Evolutionary conservation across 2,888 invertebrate species (phyloP).

Genomic region (Anthoptus insignis): DNA sequence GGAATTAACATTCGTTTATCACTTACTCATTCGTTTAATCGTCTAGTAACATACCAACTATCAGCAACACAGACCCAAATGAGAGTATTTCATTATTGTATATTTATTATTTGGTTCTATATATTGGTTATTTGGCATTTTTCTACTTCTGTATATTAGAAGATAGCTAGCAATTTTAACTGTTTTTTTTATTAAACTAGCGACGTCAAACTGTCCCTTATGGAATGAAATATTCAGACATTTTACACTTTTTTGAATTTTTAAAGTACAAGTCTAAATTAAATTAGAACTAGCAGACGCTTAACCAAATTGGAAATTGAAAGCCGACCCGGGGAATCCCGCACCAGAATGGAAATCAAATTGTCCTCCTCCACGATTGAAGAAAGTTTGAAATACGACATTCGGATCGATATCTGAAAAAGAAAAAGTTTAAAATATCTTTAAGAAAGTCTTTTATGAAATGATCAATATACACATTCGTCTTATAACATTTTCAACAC

Average conservation of each 20-base stretch:
- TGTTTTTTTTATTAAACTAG: constrained; percentile 18
- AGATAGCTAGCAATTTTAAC: constrained; percentile 9
- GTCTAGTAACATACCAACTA: neutral
- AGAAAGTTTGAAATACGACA: constrained; percentile 95
- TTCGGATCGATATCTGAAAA: constrained; percentile 93
- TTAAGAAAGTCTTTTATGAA: too few species aligned
- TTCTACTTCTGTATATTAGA: constrained; percentile 19
- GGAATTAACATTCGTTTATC: constrained; percentile 7
- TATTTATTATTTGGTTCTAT: constrained; percentile 16
- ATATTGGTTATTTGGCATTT: constrained; percentile 25
- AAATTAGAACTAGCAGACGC: neutral
- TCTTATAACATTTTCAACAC: too few species aligned
- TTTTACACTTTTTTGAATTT: constrained; percentile 48
- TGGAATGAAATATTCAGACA: constrained; percentile 53
- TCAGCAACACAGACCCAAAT: neutral
- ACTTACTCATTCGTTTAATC: constrained; percentile 6
- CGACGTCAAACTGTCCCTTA: constrained; percentile 27
- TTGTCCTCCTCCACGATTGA: constrained; percentile 86
- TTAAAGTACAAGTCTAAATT: constrained; percentile 11
- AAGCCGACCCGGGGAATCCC: constrained; percentile 87
- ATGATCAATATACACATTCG: too few species aligned
- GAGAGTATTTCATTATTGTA: neutral
- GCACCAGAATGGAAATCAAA: constrained; percentile 85
- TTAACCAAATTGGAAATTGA: constrained; percentile 91
- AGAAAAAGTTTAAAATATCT: constrained; percentile 49